Conservation (phyloP, 2,113 vertebrate species). For the Malaclemys terrapin region DNA sequence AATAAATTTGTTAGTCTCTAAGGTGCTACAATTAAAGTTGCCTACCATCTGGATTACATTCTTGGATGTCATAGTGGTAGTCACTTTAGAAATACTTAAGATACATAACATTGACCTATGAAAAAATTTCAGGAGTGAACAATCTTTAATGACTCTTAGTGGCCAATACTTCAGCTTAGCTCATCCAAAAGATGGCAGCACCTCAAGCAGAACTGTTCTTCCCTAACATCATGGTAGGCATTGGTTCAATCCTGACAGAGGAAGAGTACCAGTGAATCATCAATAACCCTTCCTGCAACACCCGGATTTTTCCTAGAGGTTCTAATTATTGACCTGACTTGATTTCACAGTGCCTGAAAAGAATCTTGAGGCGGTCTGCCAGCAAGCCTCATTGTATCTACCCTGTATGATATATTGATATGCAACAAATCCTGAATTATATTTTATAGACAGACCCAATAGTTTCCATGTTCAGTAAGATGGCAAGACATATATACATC, state of each 20-base stretch:
- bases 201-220: not conserved
- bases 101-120: not conserved
- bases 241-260: not conserved
- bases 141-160: slow-evolving; percentile 4
- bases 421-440: not conserved
- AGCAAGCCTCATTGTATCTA: not conserved
- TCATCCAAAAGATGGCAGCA: not conserved
- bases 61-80: not conserved
- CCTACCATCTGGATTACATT: not conserved
- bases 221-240: not conserved
- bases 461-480: not conserved
- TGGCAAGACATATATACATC: not conserved
- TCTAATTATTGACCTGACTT: not conserved
- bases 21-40: not conserved
- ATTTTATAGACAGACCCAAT: not conserved
- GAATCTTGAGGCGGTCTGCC: not conserved
- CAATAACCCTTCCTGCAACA: not conserved
- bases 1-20: no score
- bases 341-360: not conserved
- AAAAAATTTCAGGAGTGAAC: not conserved
- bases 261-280: accelerated
- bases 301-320: not conserved
- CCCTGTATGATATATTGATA: not conserved
- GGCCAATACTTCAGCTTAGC: not conserved
- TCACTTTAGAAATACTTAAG: not conserved